Percentiles rank a stretch among this genome's conserved stretches.
Evolutionary conservation across 2,888 invertebrate genomes (phyloP).

Genomic region (Parnassius orleans): DNA sequence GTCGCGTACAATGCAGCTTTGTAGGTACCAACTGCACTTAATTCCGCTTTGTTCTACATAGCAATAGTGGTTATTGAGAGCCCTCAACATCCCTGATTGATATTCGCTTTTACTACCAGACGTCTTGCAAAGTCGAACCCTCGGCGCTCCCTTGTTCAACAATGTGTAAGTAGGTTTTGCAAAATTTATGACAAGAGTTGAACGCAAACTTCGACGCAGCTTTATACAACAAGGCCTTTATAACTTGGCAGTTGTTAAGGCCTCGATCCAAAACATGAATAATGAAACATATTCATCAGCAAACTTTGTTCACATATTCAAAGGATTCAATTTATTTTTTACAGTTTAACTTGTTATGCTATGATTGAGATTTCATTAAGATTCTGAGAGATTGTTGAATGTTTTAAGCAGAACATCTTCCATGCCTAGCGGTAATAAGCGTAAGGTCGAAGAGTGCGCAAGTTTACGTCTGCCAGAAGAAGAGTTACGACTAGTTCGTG

Average conservation of each 20-base stretch:
- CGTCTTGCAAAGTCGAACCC: conserved; percentile 52
- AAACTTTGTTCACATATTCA: neutral
- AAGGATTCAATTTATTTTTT: too few species aligned
- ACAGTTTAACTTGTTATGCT: neutral
- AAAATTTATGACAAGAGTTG: conserved; percentile 39
- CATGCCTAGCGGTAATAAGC: conserved; percentile 34
- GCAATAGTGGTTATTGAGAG: conserved; percentile 58
- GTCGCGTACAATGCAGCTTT: conserved; percentile 46
- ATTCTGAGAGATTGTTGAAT: neutral
- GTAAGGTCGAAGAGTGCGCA: conserved; percentile 48
- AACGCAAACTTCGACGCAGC: conserved; percentile 30
- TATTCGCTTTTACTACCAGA: conserved; percentile 57
- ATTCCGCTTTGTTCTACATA: conserved; percentile 67
- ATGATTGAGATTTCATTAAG: neutral
- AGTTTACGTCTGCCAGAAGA: conserved; percentile 45
- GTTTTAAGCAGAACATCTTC: conserved; percentile 10
- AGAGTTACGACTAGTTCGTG: conserved; percentile 47
- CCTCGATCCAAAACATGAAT: conserved; percentile 7
- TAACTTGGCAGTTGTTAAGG: conserved; percentile 18
- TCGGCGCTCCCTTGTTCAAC: conserved; percentile 37
- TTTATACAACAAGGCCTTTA: conserved; percentile 24
- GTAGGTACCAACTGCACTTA: conserved; percentile 47
- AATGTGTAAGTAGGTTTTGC: conserved; percentile 31
- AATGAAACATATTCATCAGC: neutral
- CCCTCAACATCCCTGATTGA: conserved; percentile 64